Conservation (phyloP, 2,888 invertebrate species). For the Tyria jacobaeae region DNA sequence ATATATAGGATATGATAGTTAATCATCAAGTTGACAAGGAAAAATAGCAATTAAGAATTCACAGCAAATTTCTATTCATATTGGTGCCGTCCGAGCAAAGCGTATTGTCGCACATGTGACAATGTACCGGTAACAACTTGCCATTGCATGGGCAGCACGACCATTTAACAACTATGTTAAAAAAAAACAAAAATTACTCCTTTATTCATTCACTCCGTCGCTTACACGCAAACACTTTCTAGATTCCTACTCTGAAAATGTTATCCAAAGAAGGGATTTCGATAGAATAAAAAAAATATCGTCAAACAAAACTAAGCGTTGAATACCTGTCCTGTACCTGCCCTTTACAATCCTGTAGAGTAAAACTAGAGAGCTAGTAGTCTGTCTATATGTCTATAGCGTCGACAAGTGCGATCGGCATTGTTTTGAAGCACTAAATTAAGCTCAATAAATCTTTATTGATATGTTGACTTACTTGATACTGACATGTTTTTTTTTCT, state of each 20-base stretch:
- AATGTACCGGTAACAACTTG: no score
- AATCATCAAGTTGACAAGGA: no score
- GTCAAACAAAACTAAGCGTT: constrained; percentile 7
- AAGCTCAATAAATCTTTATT: constrained; percentile 1
- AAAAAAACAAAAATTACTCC: not conserved
- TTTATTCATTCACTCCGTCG: no score
- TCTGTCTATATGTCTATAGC: constrained; percentile 8
- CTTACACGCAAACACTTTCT: not conserved
- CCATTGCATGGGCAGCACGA: no score
- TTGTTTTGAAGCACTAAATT: constrained; percentile 4
- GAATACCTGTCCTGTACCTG: constrained; percentile 4
- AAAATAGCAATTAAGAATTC: no score
- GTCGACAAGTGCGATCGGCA: constrained; percentile 16
- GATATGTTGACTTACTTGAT: not conserved
- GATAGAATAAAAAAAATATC: constrained; percentile 14
- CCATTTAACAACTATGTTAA: not conserved
- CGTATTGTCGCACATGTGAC: no score
- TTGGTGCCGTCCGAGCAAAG: no score
- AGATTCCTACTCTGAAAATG: not conserved
- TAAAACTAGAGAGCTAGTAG: not conserved
- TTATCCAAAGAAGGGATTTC: not conserved
- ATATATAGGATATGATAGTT: no score
- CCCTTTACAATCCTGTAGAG: constrained; percentile 6
- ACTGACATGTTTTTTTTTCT: no score
- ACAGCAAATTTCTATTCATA: no score